Base-by-base conservation (phyloP, 2,888 invertebrate species). In the Holacanthella duospinosa region DNA sequence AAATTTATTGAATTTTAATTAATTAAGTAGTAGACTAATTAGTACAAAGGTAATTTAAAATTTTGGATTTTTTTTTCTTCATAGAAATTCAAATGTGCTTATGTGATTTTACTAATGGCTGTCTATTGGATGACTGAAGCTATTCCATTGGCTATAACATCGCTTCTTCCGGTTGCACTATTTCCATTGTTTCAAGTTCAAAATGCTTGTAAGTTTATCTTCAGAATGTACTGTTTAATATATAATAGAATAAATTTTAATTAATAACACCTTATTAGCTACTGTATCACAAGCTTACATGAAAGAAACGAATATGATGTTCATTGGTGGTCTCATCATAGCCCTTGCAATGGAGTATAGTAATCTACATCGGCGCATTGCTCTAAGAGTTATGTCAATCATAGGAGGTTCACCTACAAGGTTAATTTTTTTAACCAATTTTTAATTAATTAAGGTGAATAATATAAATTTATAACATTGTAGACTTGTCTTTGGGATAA, bases 121-220 rank as follows among this genome's bases (percentile, higher is more conserved):
- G 80, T 86, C 29, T 89, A 83, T 77, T 90, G 90, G 90, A 88
- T 90, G 68, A 82, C 88, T 43, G 91, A 92, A 76, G 85, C 86
- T 0, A 77, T 92, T 1, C 92, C 91, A 0, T 78, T 91, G 2
- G 87, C 91, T 0, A 84, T 90, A 2, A 91, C 91, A 1, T 88
- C 89, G 0, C 84, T 92, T 78, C 81, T 92, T 63, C 92, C 91
- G 0, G 86, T 92, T 71, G 82, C 89, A 0, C 80, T 89, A 0
- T 91, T 90, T 76, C 92, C 91, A 0, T 78, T 89, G 1, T 83
- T 91, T 84, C 89, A 89, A 12, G 86, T 91, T 61, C 79, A 89
- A 78, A 85, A 44, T 71, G 78, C 70, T n/a, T 75, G 53, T 76
- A 79, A 75, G 1, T 28, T 16, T 16, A 55, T 55, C 9, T 16